Conservation (phyloP, 2,113 vertebrate species). For the Hippocampus barbouri region DNA sequence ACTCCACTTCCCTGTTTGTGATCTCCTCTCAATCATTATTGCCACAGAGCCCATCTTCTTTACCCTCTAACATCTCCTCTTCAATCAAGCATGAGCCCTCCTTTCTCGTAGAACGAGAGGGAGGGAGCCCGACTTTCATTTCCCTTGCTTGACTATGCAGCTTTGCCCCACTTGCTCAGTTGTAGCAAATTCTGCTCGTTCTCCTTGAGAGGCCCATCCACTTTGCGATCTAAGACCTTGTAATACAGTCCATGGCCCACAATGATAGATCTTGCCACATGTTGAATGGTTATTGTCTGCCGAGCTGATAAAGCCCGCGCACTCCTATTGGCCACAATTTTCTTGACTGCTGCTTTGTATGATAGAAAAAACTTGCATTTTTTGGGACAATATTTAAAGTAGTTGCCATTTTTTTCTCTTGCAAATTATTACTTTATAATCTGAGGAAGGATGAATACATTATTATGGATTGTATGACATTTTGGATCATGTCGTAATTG, state of each 20-base stretch:
- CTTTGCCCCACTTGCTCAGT: slow-evolving; percentile 50
- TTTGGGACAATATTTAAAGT: neutral
- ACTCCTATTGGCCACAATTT: slow-evolving; percentile 21
- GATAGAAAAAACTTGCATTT: neutral
- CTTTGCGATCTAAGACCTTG: slow-evolving; percentile 65
- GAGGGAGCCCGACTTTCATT: slow-evolving; percentile 60
- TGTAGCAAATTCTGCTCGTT: slow-evolving; percentile 47
- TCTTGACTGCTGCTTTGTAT: neutral
- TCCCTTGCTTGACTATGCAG: slow-evolving; percentile 58
- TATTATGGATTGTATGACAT: too few species aligned
- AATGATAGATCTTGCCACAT: slow-evolving; percentile 62
- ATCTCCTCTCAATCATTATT: slow-evolving; percentile 52
- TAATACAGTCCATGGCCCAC: slow-evolving; percentile 64
- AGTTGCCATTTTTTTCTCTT: neutral
- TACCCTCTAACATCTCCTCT: slow-evolving; percentile 41
- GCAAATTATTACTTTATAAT: neutral
- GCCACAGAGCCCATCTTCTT: slow-evolving; percentile 29
- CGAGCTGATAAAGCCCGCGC: slow-evolving; percentile 56
- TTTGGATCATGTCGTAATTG: too few species aligned
- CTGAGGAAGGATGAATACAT: too few species aligned
- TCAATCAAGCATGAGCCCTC: slow-evolving; percentile 55
- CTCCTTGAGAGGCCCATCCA: slow-evolving; percentile 60
- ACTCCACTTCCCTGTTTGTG: slow-evolving; percentile 31
- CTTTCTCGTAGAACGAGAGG: slow-evolving; percentile 37
- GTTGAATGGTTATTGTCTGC: slow-evolving; percentile 62